Conservation (phyloP, 2,888 invertebrate species). For the Schizotus pectinicornis region DNA sequence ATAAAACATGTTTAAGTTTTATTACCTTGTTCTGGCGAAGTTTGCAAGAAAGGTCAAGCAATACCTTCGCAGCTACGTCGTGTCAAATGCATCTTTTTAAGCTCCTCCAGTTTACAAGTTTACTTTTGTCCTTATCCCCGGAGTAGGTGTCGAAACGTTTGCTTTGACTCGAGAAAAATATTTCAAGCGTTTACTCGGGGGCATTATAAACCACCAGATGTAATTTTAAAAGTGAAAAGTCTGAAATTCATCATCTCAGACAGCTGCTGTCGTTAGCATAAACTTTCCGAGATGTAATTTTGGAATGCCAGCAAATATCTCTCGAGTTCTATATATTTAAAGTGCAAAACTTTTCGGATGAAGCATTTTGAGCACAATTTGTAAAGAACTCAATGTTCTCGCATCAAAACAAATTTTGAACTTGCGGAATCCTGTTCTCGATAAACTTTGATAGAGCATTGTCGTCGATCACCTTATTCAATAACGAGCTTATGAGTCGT, state of each 20-base stretch:
- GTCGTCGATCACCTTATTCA: too few relatives aligned
- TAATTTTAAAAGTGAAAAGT: constrained; percentile 20
- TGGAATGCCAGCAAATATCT: constrained; percentile 22
- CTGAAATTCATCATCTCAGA: constrained; percentile 26
- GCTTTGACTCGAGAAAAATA: background rate
- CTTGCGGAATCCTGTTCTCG: too few relatives aligned
- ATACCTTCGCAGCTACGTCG: background rate
- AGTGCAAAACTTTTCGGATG: constrained; percentile 18
- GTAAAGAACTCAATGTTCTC: too few relatives aligned
- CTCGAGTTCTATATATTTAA: constrained; percentile 20
- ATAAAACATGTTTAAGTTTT: constrained; percentile 38
- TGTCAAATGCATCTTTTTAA: background rate
- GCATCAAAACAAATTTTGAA: too few relatives aligned
- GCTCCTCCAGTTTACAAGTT: background rate
- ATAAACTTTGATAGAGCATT: too few relatives aligned
- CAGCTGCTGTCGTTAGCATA: constrained; percentile 29
- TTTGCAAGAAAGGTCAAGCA: too few relatives aligned
- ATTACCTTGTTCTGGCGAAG: constrained; percentile 12
- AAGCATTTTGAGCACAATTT: too few relatives aligned
- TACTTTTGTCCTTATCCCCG: background rate
- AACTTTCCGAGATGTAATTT: constrained; percentile 28
- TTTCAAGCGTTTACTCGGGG: background rate
- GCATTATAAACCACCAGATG: constrained; percentile 8
- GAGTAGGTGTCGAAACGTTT: too few relatives aligned
- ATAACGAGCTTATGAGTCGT: too few relatives aligned